These are phyloP conservation scores for Odocoileus hemionus DNA, from an alignment of 2,113 vertebrate species.

Conservation along the genomic window DNA sequence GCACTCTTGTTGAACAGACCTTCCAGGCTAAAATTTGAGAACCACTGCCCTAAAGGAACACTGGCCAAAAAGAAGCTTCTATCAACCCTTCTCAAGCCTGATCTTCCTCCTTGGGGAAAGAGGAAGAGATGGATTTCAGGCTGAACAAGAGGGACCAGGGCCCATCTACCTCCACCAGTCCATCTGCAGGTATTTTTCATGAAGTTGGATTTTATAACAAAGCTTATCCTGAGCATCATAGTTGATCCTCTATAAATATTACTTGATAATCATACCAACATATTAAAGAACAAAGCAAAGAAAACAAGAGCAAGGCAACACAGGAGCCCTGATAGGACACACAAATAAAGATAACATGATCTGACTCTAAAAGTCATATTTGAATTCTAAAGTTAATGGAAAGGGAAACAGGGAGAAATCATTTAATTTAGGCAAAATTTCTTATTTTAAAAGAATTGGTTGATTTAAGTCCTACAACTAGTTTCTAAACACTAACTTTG, in stretches of 20 bases:
- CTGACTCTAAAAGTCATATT: background rate
- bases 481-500: slow-evolving; percentile 6
- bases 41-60: background rate
- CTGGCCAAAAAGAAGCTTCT: background rate
- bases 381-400: background rate
- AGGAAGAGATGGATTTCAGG: background rate
- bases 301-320: background rate
- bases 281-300: background rate
- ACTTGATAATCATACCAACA: background rate
- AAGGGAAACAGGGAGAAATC: background rate
- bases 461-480: background rate
- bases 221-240: background rate
- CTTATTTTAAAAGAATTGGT: slow-evolving; percentile 21
- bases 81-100: background rate
- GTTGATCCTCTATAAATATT: background rate
- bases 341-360: background rate
- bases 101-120: background rate
- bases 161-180: background rate
- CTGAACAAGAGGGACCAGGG: background rate
- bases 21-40: background rate
- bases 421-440: background rate
- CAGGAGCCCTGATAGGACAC: background rate
- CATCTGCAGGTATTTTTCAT: background rate
- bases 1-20: background rate
- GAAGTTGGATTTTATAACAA: background rate